Conservation (phyloP, 2,113 vertebrate genomes). For the Lampris megalopsis region DNA sequence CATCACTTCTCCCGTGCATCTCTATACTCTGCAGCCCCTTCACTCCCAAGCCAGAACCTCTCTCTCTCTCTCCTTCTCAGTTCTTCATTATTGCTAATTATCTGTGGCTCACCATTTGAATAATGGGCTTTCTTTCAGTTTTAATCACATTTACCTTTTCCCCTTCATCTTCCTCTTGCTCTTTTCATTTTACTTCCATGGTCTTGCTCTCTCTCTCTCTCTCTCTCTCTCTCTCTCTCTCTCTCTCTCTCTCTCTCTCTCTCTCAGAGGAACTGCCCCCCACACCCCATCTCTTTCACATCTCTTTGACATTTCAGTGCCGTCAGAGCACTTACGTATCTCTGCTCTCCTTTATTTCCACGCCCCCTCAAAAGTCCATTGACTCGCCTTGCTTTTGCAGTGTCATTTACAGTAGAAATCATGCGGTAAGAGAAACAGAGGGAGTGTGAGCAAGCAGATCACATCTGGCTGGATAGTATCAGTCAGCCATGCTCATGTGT, state of each 20-base stretch:
- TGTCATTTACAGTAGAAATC: constrained; percentile 24
- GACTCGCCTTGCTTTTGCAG: constrained; percentile 21
- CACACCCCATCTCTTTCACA: neutral
- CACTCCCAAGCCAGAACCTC: constrained; percentile 37
- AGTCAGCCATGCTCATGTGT: constrained; percentile 13
- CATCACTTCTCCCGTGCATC: constrained; percentile 27
- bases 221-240: neutral
- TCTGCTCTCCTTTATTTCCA: neutral
- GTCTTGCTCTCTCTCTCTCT: neutral
- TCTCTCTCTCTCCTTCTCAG: constrained; percentile 46
- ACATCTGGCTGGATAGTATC: constrained; percentile 3
- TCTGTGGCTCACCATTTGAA: constrained; percentile 57
- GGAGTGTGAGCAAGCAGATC: constrained; percentile 9
- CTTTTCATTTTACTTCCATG: constrained; percentile 12
- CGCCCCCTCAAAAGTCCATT: constrained; percentile 26
- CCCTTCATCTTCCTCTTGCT: constrained; percentile 28
- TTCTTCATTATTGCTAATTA: constrained; percentile 70
- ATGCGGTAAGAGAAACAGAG: constrained; percentile 2
- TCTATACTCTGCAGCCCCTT: constrained; percentile 34
- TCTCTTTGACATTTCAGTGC: neutral
- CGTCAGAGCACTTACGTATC: constrained; percentile 17
- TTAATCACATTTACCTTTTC: constrained; percentile 34
- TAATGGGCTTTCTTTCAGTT: constrained; percentile 37
- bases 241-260: neutral
- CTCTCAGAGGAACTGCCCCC: neutral